phyloP scores from a whole-genome alignment of 2,113 vertebrate species.

The Coptodon bakossiorum region DNA sequence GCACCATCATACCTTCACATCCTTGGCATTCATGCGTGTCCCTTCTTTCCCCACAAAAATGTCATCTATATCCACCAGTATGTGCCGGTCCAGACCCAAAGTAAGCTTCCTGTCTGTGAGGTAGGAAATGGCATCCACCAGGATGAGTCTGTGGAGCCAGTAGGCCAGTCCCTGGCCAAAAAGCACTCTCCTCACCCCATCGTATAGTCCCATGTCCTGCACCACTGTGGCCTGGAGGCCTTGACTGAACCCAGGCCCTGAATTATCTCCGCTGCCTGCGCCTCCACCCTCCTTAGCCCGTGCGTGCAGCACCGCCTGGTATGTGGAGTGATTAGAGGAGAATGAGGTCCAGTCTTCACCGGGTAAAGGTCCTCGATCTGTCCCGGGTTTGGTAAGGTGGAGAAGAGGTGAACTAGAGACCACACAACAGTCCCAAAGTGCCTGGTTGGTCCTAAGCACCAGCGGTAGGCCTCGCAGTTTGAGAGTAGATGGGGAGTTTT shows the following conservation, averaged over 20 bases:
- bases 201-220: constrained; percentile 90
- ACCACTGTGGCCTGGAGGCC: constrained; percentile 80
- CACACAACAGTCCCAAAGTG: constrained; percentile 83
- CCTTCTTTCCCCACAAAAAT: constrained; percentile 96
- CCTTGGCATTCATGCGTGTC: constrained; percentile 91
- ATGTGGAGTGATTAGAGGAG: constrained; percentile 91
- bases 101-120: constrained; percentile 85
- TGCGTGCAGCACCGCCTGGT: constrained; percentile 85
- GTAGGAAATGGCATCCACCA: constrained; percentile 89
- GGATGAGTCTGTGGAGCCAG: constrained; percentile 92
- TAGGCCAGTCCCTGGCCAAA: constrained; percentile 93
- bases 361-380: constrained; percentile 82
- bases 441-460: constrained; percentile 84
- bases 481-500: constrained; percentile 81
- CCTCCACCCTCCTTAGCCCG: constrained; percentile 67
- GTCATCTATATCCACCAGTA: constrained; percentile 94
- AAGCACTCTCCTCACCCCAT: constrained; percentile 89
- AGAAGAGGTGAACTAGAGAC: constrained; percentile 86
- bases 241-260: constrained; percentile 56
- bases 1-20: constrained; percentile 86
- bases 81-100: constrained; percentile 84
- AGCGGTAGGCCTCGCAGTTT: constrained; percentile 84
- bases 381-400: constrained; percentile 81
- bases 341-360: constrained; percentile 94
- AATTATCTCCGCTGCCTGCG: constrained; percentile 44